Conservation (phyloP, 2,888 invertebrate species). For the Macrosiphum euphorbiae region DNA sequence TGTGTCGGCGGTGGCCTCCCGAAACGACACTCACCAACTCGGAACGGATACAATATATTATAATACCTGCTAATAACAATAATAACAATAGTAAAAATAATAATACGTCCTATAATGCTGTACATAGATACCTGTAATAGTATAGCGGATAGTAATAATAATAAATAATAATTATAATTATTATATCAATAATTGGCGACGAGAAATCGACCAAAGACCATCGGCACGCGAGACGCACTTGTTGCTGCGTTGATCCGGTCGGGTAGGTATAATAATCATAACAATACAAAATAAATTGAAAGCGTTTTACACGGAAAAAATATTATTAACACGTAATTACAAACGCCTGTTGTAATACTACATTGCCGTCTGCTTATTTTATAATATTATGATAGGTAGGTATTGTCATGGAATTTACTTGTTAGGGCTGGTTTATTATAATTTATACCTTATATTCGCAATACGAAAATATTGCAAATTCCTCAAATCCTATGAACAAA, state of each 20-base stretch:
- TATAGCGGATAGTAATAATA: neutral
- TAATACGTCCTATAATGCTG: neutral
- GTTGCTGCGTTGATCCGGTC: slow-evolving; percentile 24
- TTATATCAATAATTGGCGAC: slow-evolving; percentile 8
- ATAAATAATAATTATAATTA: neutral
- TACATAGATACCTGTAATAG: neutral
- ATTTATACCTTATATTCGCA: neutral
- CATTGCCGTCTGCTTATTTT: neutral
- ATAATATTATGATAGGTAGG: neutral
- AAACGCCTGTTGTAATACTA: neutral
- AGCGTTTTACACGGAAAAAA: neutral
- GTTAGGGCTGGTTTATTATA: neutral
- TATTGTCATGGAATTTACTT: neutral
- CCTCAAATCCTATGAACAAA: neutral
- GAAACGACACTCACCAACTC: slow-evolving; percentile 2
- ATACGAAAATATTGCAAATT: neutral
- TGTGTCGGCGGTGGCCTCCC: neutral
- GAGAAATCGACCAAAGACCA: slow-evolving; percentile 39
- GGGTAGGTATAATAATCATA: neutral
- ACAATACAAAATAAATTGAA: neutral
- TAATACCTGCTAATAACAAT: neutral
- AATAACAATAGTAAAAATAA: neutral
- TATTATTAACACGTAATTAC: neutral
- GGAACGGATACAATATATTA: slow-evolving; percentile 11
- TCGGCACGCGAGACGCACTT: slow-evolving; percentile 26